Conservation (phyloP, 2,797 vertebrate genomes). For the Myotis pilosus region DNA sequence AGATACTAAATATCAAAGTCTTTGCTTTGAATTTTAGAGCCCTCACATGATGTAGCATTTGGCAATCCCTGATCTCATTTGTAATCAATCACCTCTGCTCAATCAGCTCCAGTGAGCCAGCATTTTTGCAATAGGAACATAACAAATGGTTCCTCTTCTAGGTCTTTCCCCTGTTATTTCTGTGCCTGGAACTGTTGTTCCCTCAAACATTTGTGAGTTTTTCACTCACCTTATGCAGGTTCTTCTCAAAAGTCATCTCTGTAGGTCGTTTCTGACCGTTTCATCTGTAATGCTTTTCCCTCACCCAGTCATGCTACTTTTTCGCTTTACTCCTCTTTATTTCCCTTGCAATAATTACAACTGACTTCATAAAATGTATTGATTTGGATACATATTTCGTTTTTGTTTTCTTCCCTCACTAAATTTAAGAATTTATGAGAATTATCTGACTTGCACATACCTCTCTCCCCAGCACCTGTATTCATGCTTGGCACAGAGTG, state of each 20-base stretch:
- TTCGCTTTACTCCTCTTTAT: neutral
- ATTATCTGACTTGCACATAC: neutral
- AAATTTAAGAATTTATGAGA: neutral
- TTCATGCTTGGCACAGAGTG: neutral
- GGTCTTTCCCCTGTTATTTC: neutral
- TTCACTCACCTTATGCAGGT: neutral
- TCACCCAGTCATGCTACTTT: neutral
- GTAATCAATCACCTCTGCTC: neutral
- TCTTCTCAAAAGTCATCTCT: neutral
- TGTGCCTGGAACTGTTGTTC: neutral
- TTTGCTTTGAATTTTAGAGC: conserved; percentile 39
- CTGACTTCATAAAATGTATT: neutral
- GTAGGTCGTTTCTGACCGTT: neutral
- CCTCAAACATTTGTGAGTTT: neutral
- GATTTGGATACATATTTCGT: neutral
- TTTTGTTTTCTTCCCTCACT: neutral
- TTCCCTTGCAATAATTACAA: neutral
- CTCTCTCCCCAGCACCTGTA: neutral
- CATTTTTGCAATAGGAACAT: neutral
- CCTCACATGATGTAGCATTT: neutral
- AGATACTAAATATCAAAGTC: neutral
- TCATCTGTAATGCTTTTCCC: neutral
- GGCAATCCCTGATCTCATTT: neutral
- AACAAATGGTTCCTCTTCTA: neutral
- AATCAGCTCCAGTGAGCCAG: neutral